A percentile compares a stretch with the other conserved stretches of the same genome.
Evolutionary conservation across 2,797 vertebrate genomes (phyloP).

Genomic region (Trichosurus vulpecula): DNA sequence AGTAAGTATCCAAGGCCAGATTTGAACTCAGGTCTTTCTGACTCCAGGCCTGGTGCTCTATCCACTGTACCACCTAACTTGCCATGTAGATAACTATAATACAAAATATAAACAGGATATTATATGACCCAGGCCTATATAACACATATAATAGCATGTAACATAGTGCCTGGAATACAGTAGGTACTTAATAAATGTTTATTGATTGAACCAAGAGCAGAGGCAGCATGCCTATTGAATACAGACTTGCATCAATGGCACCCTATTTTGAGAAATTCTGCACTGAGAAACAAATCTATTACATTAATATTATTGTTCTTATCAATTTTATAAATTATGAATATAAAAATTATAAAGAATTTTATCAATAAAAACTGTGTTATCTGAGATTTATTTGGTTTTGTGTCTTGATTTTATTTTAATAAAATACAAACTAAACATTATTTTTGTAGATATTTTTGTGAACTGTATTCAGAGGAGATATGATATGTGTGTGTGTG

Average conservation of each 20-base stretch:
- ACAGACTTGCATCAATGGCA: neutral
- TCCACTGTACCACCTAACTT: neutral
- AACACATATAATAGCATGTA: neutral
- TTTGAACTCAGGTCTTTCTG: no score
- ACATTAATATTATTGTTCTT: neutral
- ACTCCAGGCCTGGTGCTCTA: neutral
- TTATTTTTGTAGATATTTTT: neutral
- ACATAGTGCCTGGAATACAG: neutral
- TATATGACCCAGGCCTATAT: neutral
- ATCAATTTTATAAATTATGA: neutral
- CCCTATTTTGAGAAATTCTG: neutral
- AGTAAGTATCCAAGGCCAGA: neutral
- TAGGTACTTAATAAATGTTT: neutral
- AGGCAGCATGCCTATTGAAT: neutral
- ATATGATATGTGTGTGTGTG: neutral
- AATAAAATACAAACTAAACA: neutral
- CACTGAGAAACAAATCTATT: neutral
- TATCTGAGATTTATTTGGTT: neutral
- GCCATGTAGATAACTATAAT: neutral
- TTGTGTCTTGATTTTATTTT: neutral
- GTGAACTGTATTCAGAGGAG: neutral
- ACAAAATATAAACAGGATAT: neutral
- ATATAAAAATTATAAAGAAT: neutral
- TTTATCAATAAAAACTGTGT: neutral
- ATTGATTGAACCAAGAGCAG: neutral